phyloP scores from a whole-genome alignment of 2,888 invertebrate species.

The Trisateles emortualis region DNA sequence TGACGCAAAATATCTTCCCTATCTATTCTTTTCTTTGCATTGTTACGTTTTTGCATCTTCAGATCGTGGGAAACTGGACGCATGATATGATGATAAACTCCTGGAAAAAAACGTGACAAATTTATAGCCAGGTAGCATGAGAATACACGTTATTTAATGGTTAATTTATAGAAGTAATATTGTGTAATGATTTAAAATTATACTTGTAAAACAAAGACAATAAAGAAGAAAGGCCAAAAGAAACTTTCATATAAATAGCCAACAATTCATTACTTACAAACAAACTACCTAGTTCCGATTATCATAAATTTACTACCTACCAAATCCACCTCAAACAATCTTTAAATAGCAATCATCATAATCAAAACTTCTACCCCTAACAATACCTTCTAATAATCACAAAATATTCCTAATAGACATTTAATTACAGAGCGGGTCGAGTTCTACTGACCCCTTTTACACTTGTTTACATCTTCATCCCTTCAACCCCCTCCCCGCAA shows the following conservation, averaged over 20 bases:
- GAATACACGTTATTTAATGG: slow-evolving; percentile 19
- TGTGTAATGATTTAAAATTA: not conserved
- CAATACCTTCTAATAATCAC: slow-evolving; percentile 77
- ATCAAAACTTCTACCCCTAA: slow-evolving; percentile 70
- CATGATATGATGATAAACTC: slow-evolving; percentile 39
- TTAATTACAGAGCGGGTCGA: slow-evolving; percentile 78
- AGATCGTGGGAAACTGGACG: slow-evolving; percentile 64
- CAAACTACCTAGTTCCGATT: slow-evolving; percentile 47
- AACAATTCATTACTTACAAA: slow-evolving; percentile 39
- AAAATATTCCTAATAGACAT: slow-evolving; percentile 84
- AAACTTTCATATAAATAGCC: not conserved
- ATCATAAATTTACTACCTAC: slow-evolving; percentile 55
- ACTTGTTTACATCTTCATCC: slow-evolving; percentile 87
- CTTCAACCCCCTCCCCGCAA: slow-evolving; percentile 64
- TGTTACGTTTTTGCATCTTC: slow-evolving; percentile 71
- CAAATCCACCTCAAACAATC: slow-evolving; percentile 58
- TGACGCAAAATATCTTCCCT: slow-evolving; percentile 68
- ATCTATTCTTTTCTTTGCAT: slow-evolving; percentile 54
- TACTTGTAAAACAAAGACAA: not conserved
- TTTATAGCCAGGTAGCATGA: slow-evolving; percentile 40
- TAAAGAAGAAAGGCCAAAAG: not conserved
- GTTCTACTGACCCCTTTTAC: slow-evolving; percentile 86
- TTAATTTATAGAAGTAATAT: slow-evolving; percentile 11
- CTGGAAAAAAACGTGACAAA: slow-evolving; percentile 55
- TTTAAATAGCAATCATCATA: slow-evolving; percentile 71